phyloP scores from a whole-genome alignment of 2,888 invertebrate genomes.

The Aethes cnicana region DNA sequence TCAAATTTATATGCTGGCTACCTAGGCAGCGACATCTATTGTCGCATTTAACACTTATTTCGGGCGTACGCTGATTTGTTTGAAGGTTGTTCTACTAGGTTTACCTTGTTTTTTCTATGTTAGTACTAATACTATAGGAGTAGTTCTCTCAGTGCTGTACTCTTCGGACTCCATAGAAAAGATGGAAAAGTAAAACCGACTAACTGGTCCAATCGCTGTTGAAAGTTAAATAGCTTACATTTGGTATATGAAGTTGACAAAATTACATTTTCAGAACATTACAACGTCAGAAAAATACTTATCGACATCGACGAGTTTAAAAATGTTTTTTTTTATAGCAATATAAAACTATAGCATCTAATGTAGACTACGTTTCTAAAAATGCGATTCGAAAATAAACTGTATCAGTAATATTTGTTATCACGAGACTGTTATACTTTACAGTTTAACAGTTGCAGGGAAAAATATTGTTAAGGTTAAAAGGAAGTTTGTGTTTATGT shows the following conservation, averaged over 20 bases:
- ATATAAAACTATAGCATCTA: slow-evolving; percentile 15
- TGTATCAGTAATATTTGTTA: too few relatives aligned
- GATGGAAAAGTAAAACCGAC: slow-evolving; percentile 37
- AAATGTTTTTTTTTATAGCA: neutral
- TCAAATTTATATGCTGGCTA: too few relatives aligned
- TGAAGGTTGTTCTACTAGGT: too few relatives aligned
- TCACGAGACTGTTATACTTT: too few relatives aligned
- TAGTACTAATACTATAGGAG: slow-evolving; percentile 9
- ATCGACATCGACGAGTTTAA: neutral
- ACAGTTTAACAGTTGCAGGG: too few relatives aligned
- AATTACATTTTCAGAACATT: slow-evolving; percentile 19
- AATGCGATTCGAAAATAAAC: slow-evolving; percentile 16
- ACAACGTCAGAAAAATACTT: neutral
- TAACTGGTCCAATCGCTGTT: slow-evolving; percentile 49
- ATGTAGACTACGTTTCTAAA: slow-evolving; percentile 8
- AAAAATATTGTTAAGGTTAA: too few relatives aligned
- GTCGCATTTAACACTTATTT: too few relatives aligned
- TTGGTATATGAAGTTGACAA: slow-evolving; percentile 24
- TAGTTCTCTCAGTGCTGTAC: neutral
- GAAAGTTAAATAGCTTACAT: slow-evolving; percentile 25
- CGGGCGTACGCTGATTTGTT: too few relatives aligned
- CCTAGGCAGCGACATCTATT: too few relatives aligned
- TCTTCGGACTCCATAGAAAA: neutral
- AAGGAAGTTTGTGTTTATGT: too few relatives aligned
- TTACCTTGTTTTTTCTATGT: too few relatives aligned